Conservation (phyloP, 2,888 invertebrate genomes). For the Tetranychus truncatus region DNA sequence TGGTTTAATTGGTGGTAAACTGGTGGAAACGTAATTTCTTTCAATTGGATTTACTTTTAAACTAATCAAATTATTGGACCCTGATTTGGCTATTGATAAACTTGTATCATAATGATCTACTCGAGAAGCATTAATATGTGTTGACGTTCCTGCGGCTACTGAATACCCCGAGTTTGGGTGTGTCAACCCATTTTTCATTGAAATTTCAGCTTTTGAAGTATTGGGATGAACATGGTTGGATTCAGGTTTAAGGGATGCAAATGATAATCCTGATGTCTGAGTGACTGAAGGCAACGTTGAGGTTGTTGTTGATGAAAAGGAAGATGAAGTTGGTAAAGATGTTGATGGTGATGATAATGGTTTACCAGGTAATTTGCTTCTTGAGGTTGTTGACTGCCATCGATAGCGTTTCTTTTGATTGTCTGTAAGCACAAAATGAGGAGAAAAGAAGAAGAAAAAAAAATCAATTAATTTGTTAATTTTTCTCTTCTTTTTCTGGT, state of each 20-base stretch:
- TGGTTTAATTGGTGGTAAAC: neutral
- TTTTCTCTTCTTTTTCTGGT: neutral
- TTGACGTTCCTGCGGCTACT: conserved; percentile 1
- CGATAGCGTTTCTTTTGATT: conserved; percentile 8
- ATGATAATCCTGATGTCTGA: neutral
- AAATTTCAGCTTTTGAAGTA: neutral
- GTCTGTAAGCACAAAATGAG: neutral
- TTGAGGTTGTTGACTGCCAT: neutral
- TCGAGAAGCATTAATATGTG: neutral
- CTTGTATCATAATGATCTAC: neutral
- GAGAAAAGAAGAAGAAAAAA: neutral
- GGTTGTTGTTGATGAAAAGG: neutral
- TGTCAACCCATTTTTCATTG: conserved; percentile 1
- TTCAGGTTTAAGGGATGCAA: neutral
- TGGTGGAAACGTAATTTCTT: neutral
- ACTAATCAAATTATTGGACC: neutral
- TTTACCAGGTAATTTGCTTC: neutral
- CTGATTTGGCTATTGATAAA: neutral
- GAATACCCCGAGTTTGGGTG: neutral
- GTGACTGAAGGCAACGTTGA: neutral
- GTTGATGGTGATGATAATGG: neutral
- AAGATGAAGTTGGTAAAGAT: neutral
- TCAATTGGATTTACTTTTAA: neutral
- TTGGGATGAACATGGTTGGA: neutral
- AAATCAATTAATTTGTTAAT: neutral